Base-by-base conservation (phyloP, 2,797 vertebrate species). In the Nothura maculosa region DNA sequence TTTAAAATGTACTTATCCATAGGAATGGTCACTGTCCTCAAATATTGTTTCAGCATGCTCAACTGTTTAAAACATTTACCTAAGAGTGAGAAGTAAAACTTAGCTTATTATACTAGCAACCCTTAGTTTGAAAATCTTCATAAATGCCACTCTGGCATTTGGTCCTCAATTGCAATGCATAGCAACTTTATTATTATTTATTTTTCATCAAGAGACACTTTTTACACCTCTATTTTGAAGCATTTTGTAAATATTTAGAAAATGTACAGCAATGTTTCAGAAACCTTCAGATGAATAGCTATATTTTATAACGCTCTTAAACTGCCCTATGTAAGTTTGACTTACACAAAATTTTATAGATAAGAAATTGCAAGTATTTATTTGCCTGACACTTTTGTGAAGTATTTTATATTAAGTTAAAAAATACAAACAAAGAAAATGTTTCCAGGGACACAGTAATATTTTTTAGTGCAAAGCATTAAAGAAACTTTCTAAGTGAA, bases 181-280 rank as follows among this genome's bases (percentile, higher is more conserved):
- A 55, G 3, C 5, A 86, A 58, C 17, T 38, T 84, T n/a, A 50
- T 4, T 0, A 0, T 17, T 64, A 10, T 42, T 42, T 47, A 10
- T 47, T 47, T 47, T 47, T 21, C 19, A 60, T 47, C 14, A 57
- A 47, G 21, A 34, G 81, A 19, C 1, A 14, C 38, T 68, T 75
- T 63, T 34, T 0, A 0, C 16, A 75, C 47, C 4, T 34, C 14
- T 60, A 3, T 27, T 32, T 55, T 5, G 1, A 84, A 78, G 6
- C 4, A 43, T 72, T 87, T 72, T 34, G 12, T 14, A 89, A 57
- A 57, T 76, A 66, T 76, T 79, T 79, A 36, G 78, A 57, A 19
- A 69, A 73, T 22, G 0, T 20, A 42, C 22, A 61, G 4, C 0
- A 0, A 48, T 15, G 13, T 45, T 68, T 11, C 6, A 79, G 7